Conservation (phyloP, 2,888 invertebrate species). For the Lochmaea capreae region DNA sequence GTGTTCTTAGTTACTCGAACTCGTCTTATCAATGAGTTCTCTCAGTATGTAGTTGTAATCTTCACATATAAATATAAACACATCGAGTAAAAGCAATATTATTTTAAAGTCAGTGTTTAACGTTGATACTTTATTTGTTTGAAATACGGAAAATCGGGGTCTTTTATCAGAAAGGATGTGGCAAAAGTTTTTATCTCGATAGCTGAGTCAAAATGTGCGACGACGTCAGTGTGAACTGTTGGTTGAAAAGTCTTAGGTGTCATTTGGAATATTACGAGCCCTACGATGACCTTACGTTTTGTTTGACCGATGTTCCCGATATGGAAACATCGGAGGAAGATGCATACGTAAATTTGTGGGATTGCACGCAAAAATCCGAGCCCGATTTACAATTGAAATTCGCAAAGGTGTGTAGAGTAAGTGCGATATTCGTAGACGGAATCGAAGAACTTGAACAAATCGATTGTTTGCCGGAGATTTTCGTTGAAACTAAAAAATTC, state of each 20-base stretch:
- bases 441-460: constrained; percentile 47
- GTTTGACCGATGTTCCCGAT: constrained; percentile 35
- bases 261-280: constrained; percentile 60
- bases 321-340: constrained; percentile 43
- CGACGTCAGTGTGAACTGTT: constrained; percentile 56
- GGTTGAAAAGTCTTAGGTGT: constrained; percentile 59
- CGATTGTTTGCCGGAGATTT: constrained; percentile 45
- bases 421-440: constrained; percentile 54
- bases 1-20: constrained; percentile 30
- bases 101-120: constrained; percentile 35
- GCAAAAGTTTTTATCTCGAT: constrained; percentile 41
- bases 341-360: constrained; percentile 55
- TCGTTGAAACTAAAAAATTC: constrained; percentile 65
- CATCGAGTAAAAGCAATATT: constrained; percentile 36
- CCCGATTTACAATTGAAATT: constrained; percentile 47
- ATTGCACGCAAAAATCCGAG: constrained; percentile 41
- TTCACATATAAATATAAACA: constrained; percentile 29
- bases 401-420: constrained; percentile 54
- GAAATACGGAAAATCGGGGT: constrained; percentile 41
- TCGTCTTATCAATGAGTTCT: constrained; percentile 43
- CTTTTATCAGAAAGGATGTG: constrained; percentile 48
- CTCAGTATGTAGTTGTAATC: constrained; percentile 29
- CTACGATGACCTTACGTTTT: constrained; percentile 40
- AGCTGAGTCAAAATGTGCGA: constrained; percentile 46
- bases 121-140: constrained; percentile 34